phyloP scores from a whole-genome alignment of 2,797 vertebrate species.

The Coilia nasus region DNA sequence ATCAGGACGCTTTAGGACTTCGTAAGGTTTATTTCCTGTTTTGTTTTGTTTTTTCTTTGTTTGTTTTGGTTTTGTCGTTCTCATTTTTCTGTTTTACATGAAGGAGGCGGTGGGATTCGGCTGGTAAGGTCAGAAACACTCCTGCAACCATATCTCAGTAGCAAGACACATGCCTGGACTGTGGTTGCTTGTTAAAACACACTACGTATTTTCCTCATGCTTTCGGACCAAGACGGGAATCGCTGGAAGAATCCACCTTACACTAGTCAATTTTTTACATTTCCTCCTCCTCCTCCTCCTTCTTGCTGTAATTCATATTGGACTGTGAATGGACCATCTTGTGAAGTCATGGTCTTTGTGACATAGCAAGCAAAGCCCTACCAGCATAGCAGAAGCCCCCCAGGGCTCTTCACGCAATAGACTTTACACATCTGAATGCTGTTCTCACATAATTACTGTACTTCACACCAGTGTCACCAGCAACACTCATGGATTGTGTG shows the following conservation, averaged over 20 bases:
- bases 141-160: slow-evolving; percentile 4
- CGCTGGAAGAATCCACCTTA: slow-evolving; percentile 20
- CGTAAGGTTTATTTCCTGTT: not conserved
- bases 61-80: not conserved
- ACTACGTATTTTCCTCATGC: slow-evolving; percentile 16
- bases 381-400: slow-evolving; percentile 1
- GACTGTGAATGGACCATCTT: slow-evolving; percentile 25
- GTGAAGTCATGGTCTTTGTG: not conserved
- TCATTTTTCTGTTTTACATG: not conserved
- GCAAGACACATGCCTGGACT: not conserved
- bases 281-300: not conserved
- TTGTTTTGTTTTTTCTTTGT: not conserved
- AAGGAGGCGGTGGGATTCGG: slow-evolving; percentile 16
- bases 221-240: slow-evolving; percentile 24
- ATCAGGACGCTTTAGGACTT: slow-evolving; percentile 9
- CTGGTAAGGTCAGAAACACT: slow-evolving; percentile 13
- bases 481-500: slow-evolving; percentile 19
- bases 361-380: slow-evolving; percentile 3
- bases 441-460: slow-evolving; percentile 19
- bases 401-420: slow-evolving; percentile 4
- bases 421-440: slow-evolving; percentile 27
- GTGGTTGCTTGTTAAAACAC: slow-evolving; percentile 2
- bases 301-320: slow-evolving; percentile 13
- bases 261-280: slow-evolving; percentile 5
- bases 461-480: slow-evolving; percentile 15